Conservation (phyloP, 2,888 invertebrate genomes). For the Agrenia bidenticulata region DNA sequence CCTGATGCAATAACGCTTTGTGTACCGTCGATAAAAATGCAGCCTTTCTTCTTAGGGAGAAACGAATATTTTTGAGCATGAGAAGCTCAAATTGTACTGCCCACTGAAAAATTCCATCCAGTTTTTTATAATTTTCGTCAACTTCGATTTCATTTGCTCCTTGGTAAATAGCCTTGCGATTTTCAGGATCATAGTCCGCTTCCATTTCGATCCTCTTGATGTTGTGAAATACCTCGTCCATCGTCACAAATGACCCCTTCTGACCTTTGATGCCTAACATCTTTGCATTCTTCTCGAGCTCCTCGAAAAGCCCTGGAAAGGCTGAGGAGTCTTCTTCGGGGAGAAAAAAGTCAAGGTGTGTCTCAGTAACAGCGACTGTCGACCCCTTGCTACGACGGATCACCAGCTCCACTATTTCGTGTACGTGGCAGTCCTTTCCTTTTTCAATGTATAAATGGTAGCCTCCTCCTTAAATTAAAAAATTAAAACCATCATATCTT, state of each 20-base stretch:
- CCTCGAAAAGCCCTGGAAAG: conserved; percentile 66
- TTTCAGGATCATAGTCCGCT: conserved; percentile 9
- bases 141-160: conserved; percentile 7
- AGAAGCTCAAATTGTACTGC: not conserved
- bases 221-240: conserved; percentile 67
- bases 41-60: not conserved
- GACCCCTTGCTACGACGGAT: conserved; percentile 13
- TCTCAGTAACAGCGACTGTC: conserved; percentile 51
- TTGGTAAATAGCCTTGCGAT: conserved; percentile 5
- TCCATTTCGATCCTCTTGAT: conserved; percentile 3
- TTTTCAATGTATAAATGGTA: conserved; percentile 25
- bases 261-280: conserved; percentile 70
- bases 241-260: conserved; percentile 79
- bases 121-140: not conserved
- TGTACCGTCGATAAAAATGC: not conserved
- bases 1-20: too few species aligned
- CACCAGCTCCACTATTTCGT: conserved; percentile 4
- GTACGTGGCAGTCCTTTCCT: not conserved
- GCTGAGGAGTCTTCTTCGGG: conserved; percentile 62
- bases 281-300: conserved; percentile 64
- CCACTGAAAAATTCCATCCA: not conserved
- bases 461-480: conserved; percentile 19
- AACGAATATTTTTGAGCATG: conserved; percentile 4
- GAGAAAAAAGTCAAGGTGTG: conserved; percentile 61
- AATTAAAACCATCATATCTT: conserved; percentile 1